Conservation (phyloP, 2,113 vertebrate species). For the Cyprinus carpio region DNA sequence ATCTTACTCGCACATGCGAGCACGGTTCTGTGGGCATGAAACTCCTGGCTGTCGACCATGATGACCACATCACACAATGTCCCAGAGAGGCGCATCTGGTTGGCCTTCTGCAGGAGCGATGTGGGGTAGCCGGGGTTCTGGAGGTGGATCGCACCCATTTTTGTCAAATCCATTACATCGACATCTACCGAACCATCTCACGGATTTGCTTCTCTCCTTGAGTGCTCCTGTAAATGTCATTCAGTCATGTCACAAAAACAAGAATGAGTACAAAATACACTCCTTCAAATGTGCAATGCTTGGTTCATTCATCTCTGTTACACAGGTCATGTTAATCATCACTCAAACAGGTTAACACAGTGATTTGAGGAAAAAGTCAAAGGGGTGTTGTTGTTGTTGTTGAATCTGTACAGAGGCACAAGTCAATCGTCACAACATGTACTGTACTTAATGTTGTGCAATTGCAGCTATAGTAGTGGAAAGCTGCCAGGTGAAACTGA, state of each 20-base stretch:
- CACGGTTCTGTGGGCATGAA: constrained; percentile 93
- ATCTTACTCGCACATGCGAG: constrained; percentile 98
- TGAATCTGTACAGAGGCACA: constrained; percentile 17
- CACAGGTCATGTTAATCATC: constrained; percentile 38
- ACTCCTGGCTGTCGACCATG: constrained; percentile 97
- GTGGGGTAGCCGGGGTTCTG: constrained; percentile 95
- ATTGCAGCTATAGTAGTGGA: constrained; percentile 36
- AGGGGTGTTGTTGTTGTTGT: constrained; percentile 20
- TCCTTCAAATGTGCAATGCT: not conserved
- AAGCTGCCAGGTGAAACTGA: constrained; percentile 29
- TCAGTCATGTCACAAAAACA: constrained; percentile 30
- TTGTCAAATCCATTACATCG: constrained; percentile 84
- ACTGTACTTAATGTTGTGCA: constrained; percentile 39
- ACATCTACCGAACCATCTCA: constrained; percentile 57
- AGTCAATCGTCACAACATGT: constrained; percentile 22
- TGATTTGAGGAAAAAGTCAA: constrained; percentile 16
- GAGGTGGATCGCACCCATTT: constrained; percentile 96
- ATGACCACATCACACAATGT: constrained; percentile 98
- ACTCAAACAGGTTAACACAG: constrained; percentile 11
- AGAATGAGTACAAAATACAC: not conserved
- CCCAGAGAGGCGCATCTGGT: constrained; percentile 96
- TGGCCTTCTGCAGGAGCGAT: constrained; percentile 94
- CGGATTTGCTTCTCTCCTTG: constrained; percentile 20
- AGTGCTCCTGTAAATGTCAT: constrained; percentile 13
- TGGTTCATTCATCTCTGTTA: constrained; percentile 2